Conservation (phyloP, 2,888 invertebrate species). For the Cataglyphis altisquamis region DNA sequence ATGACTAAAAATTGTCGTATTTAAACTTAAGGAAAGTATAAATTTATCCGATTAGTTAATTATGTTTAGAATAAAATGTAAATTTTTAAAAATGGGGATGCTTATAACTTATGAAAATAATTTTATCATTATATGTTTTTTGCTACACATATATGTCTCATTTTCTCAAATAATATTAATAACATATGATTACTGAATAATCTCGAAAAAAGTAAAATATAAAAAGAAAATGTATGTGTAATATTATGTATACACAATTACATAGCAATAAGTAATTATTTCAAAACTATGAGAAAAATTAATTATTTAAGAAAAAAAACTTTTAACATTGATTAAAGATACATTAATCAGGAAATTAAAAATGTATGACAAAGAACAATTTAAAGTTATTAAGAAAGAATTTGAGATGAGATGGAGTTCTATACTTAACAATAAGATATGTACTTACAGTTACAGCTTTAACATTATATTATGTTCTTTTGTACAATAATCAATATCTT, state of each 20-base stretch:
- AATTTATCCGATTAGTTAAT: neutral
- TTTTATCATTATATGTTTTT: neutral
- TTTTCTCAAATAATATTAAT: neutral
- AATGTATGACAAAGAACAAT: neutral
- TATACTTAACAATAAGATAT: neutral
- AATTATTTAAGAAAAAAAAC: neutral
- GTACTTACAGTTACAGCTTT: constrained; percentile 28
- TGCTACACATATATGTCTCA: neutral
- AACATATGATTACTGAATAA: neutral
- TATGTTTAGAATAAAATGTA: neutral
- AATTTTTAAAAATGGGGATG: neutral
- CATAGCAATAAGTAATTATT: neutral
- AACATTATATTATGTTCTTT: constrained; percentile 58
- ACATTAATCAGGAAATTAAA: neutral
- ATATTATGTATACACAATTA: no score
- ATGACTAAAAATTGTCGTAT: neutral
- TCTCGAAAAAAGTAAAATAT: neutral
- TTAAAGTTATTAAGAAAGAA: neutral
- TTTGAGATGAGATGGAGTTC: neutral
- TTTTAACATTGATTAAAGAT: neutral
- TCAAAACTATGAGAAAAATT: neutral
- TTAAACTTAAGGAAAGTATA: neutral
- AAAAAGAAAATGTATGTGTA: neutral
- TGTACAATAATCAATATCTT: constrained; percentile 71
- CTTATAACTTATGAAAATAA: neutral